phyloP scores from a whole-genome alignment of 2,797 vertebrate species.

The Pitangus sulphuratus region DNA sequence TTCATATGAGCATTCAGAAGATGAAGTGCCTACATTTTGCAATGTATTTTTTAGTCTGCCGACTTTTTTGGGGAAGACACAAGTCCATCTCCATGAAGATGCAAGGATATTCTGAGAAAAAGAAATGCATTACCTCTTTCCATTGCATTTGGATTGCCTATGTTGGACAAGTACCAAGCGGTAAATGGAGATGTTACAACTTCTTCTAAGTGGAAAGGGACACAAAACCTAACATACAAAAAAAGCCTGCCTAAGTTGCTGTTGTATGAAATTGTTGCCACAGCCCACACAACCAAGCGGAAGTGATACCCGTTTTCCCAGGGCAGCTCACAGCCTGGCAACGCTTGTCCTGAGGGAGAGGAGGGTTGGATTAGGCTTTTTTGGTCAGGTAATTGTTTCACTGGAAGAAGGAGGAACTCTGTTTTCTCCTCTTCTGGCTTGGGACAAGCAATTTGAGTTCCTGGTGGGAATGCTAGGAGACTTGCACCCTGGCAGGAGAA shows the following conservation, averaged over 20 bases:
- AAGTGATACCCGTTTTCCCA: neutral
- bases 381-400: neutral
- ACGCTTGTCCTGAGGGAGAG: neutral
- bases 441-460: neutral
- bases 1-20: neutral
- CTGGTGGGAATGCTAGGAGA: neutral
- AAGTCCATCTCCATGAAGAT: neutral
- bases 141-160: neutral
- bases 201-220: neutral
- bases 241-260: neutral
- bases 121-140: neutral
- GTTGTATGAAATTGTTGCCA: neutral
- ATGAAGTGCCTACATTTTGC: neutral
- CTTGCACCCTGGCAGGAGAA: accelerated
- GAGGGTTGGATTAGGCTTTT: neutral
- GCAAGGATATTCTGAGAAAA: neutral
- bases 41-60: neutral
- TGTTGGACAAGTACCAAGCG: neutral
- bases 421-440: neutral
- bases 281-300: neutral
- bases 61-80: neutral
- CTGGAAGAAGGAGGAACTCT: neutral
- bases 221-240: accelerated
- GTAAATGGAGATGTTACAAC: neutral
- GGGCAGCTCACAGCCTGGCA: neutral